These are phyloP conservation scores for Poeciliopsis retropinna DNA, from an alignment of 2,113 vertebrate genomes.

Conservation along the genomic window DNA sequence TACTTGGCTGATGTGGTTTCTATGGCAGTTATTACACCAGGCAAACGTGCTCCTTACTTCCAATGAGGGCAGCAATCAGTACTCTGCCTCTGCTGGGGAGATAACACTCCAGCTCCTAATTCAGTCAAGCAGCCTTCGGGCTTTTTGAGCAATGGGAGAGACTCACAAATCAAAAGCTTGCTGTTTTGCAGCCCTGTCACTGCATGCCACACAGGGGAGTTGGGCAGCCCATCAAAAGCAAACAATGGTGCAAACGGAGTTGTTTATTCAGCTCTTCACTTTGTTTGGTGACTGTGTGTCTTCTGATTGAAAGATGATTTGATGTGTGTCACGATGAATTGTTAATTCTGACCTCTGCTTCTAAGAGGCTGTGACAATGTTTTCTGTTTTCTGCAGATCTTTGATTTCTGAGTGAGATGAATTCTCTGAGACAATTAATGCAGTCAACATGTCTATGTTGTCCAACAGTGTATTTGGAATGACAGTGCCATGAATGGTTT, in stretches of 20 bases:
- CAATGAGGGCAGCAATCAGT: constrained; percentile 78
- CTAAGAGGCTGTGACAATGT: background rate
- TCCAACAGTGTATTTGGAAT: background rate
- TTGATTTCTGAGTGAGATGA: constrained; percentile 11
- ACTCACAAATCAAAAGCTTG: constrained; percentile 68
- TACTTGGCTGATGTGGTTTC: constrained; percentile 75
- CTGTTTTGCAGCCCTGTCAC: constrained; percentile 61
- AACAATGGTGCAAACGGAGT: constrained; percentile 54
- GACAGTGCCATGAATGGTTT: background rate
- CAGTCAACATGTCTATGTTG: background rate
- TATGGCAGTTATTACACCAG: constrained; percentile 75
- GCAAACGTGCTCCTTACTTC: constrained; percentile 71
- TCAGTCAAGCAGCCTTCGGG: constrained; percentile 72
- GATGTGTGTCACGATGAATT: constrained; percentile 49
- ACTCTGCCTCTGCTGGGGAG: constrained; percentile 62
- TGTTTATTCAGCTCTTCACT: constrained; percentile 63
- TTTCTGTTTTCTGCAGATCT: background rate
- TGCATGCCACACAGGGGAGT: constrained; percentile 42
- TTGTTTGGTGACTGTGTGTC: constrained; percentile 53
- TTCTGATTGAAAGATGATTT: constrained; percentile 56
- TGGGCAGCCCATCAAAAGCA: constrained; percentile 45
- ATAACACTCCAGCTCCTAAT: constrained; percentile 78
- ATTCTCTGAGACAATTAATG: constrained; percentile 20
- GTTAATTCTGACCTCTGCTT: constrained; percentile 47
- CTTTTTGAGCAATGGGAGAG: constrained; percentile 58